These are phyloP conservation scores for Rhingia rostrata DNA, from an alignment of 2,888 invertebrate species.

Conservation along the genomic window DNA sequence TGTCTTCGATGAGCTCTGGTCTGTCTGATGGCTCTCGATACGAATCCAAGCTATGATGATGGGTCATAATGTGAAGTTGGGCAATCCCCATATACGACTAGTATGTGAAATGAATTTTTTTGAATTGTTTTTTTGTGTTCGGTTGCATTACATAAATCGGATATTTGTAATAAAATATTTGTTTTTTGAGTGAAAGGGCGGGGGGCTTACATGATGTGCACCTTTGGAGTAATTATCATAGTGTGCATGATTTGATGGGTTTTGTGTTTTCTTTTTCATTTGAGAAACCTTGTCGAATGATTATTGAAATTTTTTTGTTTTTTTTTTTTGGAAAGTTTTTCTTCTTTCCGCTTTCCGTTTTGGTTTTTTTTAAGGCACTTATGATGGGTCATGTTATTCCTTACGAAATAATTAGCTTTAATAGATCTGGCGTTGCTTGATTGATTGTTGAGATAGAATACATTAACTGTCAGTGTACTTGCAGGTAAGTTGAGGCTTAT, in stretches of 20 bases:
- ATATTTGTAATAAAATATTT: constrained; percentile 55
- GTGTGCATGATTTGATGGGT: constrained; percentile 40
- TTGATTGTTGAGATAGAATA: neutral
- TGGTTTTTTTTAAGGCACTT: constrained; percentile 9
- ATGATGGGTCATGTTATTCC: neutral
- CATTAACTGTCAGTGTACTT: neutral
- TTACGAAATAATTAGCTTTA: constrained; percentile 26
- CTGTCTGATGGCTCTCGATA: neutral
- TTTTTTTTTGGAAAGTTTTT: constrained; percentile 2
- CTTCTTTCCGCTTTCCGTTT: no score
- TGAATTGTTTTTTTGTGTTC: constrained; percentile 13
- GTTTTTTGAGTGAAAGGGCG: neutral
- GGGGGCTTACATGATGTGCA: constrained; percentile 39
- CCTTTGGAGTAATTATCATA: constrained; percentile 45
- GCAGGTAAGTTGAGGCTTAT: neutral
- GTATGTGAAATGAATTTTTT: constrained; percentile 49
- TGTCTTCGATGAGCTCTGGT: constrained; percentile 12
- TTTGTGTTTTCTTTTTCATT: constrained; percentile 13
- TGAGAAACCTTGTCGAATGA: constrained; percentile 27
- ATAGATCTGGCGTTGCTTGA: neutral
- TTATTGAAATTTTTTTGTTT: constrained; percentile 15
- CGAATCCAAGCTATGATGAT: constrained; percentile 1
- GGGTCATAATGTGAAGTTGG: constrained; percentile 28
- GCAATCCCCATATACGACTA: constrained; percentile 34
- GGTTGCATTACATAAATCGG: constrained; percentile 52